Evolutionary conservation across 2,888 invertebrate species (phyloP).

Genomic region (Alitta virens): DNA sequence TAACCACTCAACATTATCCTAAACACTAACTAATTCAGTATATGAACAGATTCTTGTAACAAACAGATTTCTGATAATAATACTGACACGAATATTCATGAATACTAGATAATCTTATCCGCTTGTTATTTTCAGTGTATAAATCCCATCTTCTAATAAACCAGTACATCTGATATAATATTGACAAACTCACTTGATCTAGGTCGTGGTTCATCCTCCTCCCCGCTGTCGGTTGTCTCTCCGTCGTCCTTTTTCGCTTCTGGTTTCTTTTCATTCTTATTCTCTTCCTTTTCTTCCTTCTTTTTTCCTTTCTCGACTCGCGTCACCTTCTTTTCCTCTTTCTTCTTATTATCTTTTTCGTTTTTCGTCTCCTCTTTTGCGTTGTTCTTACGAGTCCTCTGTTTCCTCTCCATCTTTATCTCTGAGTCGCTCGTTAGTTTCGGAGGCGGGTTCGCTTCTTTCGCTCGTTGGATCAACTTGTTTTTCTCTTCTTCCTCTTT

Average conservation of each 20-base stretch:
- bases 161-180: too few species aligned
- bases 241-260: slow-evolving; percentile 2
- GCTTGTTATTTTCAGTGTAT: too few species aligned
- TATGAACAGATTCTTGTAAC: too few species aligned
- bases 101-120: too few species aligned
- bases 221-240: not conserved
- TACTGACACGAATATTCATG: too few species aligned
- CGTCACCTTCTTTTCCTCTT: slow-evolving; percentile 41
- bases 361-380: slow-evolving; percentile 25
- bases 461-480: slow-evolving; percentile 5
- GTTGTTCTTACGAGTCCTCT: not conserved
- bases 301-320: slow-evolving; percentile 49
- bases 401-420: slow-evolving; percentile 2
- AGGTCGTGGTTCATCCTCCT: too few species aligned
- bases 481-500: slow-evolving; percentile 6
- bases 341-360: slow-evolving; percentile 21
- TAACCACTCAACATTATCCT: too few species aligned
- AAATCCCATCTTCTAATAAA: too few species aligned
- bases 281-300: slow-evolving; percentile 55
- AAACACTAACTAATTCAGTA: too few species aligned
- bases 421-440: not conserved
- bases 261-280: slow-evolving; percentile 37
- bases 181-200: too few species aligned
- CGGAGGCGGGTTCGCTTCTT: slow-evolving; percentile 4
- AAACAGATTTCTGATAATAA: too few species aligned